These are phyloP conservation scores for Eurystomus gularis DNA, from an alignment of 2,113 vertebrate species.

Conservation along the genomic window DNA sequence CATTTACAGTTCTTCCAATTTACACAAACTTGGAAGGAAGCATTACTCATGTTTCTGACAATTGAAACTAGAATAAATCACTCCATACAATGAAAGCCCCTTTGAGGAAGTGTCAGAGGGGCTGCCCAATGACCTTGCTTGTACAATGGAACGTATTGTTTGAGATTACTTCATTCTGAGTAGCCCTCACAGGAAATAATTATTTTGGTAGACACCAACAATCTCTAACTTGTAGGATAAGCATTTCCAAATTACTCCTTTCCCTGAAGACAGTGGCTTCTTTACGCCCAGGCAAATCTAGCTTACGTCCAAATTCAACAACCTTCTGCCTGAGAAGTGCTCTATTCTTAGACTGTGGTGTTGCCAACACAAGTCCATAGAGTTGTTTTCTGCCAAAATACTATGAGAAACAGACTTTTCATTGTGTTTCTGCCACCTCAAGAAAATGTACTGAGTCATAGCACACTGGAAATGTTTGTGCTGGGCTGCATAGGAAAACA, in stretches of 20 bases:
- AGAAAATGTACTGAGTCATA: conserved; percentile 70
- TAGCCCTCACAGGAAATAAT: conserved; percentile 69
- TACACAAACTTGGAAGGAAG: conserved; percentile 22
- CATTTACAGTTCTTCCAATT: not conserved
- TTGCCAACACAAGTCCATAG: conserved; percentile 61
- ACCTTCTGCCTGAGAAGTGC: conserved; percentile 57
- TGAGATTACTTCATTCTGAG: conserved; percentile 68
- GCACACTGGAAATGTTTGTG: conserved; percentile 69
- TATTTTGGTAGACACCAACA: conserved; percentile 70
- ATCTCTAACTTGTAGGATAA: conserved; percentile 67
- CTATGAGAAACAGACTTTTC: conserved; percentile 69
- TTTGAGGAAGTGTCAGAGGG: conserved; percentile 39
- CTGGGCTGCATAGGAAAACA: conserved; percentile 63
- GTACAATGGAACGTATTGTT: conserved; percentile 66
- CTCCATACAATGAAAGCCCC: not conserved
- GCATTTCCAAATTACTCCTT: conserved; percentile 57
- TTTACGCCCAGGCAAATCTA: conserved; percentile 56
- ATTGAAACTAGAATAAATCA: conserved; percentile 8
- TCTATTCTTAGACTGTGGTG: conserved; percentile 72
- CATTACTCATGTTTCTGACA: not conserved
- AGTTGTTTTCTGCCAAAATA: conserved; percentile 68
- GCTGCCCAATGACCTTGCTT: not conserved
- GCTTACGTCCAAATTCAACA: conserved; percentile 74
- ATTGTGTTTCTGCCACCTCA: conserved; percentile 69
- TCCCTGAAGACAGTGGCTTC: conserved; percentile 65